These are phyloP conservation scores for Epirrhoe tristata DNA, from an alignment of 2,888 invertebrate genomes.

Conservation along the genomic window DNA sequence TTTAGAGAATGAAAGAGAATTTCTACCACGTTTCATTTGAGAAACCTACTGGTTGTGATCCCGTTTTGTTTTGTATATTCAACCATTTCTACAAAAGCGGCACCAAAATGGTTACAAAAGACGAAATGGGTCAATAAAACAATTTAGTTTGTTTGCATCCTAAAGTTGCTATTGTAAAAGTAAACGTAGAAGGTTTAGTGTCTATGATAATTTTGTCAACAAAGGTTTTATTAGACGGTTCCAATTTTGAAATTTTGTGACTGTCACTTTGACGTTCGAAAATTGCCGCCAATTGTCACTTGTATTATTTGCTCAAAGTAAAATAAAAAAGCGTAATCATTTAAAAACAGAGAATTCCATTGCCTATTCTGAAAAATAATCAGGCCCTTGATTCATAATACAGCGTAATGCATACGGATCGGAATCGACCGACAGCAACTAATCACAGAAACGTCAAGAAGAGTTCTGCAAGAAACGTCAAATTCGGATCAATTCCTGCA, in stretches of 20 bases:
- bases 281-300: neutral
- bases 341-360: no score
- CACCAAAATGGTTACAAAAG: neutral
- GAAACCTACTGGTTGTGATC: no score
- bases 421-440: no score
- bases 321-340: no score
- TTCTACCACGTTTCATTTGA: no score
- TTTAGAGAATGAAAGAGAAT: no score
- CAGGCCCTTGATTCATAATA: no score
- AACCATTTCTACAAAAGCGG: neutral
- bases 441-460: no score
- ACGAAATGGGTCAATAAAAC: conserved; percentile 1
- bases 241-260: conserved; percentile 5
- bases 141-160: neutral
- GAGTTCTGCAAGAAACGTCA: no score
- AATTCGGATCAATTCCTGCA: no score
- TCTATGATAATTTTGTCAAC: conserved; percentile 12
- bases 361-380: no score
- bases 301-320: neutral
- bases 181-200: conserved; percentile 3
- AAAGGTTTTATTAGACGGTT: conserved; percentile 5
- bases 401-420: no score
- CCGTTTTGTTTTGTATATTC: neutral
- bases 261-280: conserved; percentile 7
- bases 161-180: conserved; percentile 1